A percentile compares a stretch with the other conserved stretches of the same genome.
These are phyloP conservation scores for Scopus umbretta DNA, from an alignment of 2,113 vertebrate species.

Conservation along the genomic window DNA sequence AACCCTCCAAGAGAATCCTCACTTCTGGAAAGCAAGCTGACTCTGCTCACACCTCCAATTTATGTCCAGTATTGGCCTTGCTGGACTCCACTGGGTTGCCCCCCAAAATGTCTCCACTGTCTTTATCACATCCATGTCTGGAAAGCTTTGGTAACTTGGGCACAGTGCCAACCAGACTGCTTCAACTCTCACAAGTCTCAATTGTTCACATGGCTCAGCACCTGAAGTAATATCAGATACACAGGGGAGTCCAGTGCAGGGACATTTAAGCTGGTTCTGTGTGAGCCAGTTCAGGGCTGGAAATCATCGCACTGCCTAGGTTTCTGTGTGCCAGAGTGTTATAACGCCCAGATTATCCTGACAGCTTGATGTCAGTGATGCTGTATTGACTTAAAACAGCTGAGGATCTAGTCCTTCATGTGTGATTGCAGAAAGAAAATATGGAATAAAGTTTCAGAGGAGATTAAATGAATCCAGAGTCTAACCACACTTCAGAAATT, in stretches of 20 bases:
- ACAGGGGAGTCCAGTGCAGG: neutral
- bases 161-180: neutral
- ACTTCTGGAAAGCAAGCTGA: neutral
- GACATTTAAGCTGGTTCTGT: neutral
- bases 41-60: neutral
- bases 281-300: neutral
- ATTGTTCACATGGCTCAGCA: neutral
- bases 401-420: neutral
- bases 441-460: neutral
- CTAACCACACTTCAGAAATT: neutral
- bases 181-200: neutral
- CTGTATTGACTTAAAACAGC: neutral
- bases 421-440: neutral
- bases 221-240: neutral
- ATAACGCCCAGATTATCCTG: neutral
- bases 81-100: neutral
- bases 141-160: neutral
- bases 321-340: neutral
- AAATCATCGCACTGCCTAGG: neutral
- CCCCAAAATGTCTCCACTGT: fast-evolving
- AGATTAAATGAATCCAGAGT: neutral
- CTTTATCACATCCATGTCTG: neutral
- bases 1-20: neutral
- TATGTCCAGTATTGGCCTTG: neutral
- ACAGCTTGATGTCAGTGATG: neutral